These are phyloP conservation scores for Cheilosia variabilis DNA, from an alignment of 2,888 invertebrate genomes.

Conservation along the genomic window DNA sequence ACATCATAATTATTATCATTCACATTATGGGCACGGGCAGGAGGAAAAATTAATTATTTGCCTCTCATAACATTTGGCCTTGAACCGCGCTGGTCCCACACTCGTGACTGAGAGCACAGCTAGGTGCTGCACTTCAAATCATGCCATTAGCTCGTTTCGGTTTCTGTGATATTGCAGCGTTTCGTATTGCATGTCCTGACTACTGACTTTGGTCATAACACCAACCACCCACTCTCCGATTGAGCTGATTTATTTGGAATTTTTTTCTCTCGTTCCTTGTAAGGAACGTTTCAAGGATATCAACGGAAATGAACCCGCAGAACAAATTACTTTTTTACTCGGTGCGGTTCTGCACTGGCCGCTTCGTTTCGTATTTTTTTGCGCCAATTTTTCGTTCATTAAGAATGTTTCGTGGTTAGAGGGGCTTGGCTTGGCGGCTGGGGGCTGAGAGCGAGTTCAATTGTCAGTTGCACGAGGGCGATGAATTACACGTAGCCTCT, in stretches of 20 bases:
- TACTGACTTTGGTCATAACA: not conserved
- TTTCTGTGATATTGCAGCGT: conserved; percentile 26
- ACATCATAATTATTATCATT: not conserved
- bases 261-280: conserved; percentile 51
- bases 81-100: conserved; percentile 3
- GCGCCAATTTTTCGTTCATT: conserved; percentile 61
- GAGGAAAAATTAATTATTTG: conserved; percentile 18
- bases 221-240: conserved; percentile 24
- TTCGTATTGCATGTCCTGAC: conserved; percentile 16
- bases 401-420: conserved; percentile 69
- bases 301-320: conserved; percentile 66
- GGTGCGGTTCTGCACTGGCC: conserved; percentile 38
- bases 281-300: conserved; percentile 60
- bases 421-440: conserved; percentile 5
- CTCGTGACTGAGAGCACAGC: not conserved
- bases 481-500: conserved; percentile 57
- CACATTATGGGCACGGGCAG: not conserved
- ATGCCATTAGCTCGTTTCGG: conserved; percentile 21
- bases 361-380: conserved; percentile 15
- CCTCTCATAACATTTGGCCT: not conserved
- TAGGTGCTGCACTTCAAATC: conserved; percentile 21
- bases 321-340: conserved; percentile 71
- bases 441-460: conserved; percentile 41
- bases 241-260: conserved; percentile 68
- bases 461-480: conserved; percentile 71